Percentiles rank a stretch among this genome's conserved stretches.
phyloP scores from a whole-genome alignment of 2,113 vertebrate genomes.

The Tyto alba region DNA sequence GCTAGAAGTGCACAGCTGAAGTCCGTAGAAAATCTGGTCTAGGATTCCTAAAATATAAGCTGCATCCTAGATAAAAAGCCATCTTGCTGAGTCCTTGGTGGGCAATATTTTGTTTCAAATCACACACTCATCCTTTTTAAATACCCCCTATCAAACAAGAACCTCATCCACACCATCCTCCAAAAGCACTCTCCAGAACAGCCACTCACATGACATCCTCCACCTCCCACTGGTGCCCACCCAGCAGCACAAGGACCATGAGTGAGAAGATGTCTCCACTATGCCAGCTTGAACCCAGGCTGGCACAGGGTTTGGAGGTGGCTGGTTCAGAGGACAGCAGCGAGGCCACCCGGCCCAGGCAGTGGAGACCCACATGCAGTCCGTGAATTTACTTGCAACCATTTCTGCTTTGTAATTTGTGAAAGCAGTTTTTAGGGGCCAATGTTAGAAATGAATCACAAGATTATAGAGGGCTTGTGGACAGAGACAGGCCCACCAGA shows the following conservation, averaged over 20 bases:
- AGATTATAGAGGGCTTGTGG: background rate
- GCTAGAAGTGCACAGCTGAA: fast-evolving
- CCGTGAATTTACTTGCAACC: background rate
- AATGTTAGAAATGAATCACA: background rate
- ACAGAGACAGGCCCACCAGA: background rate
- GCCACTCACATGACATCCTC: background rate
- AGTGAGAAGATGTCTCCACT: background rate
- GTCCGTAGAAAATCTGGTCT: background rate
- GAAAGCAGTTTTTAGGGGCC: background rate
- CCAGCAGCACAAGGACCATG: background rate
- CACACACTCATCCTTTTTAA: background rate
- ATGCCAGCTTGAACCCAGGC: background rate
- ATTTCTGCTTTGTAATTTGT: background rate
- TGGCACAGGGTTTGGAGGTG: background rate
- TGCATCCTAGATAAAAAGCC: background rate
- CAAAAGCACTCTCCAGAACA: background rate
- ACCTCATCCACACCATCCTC: background rate
- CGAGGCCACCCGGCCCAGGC: background rate
- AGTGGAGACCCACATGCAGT: background rate
- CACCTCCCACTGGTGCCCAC: background rate
- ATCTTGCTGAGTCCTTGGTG: background rate
- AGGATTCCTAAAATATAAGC: background rate
- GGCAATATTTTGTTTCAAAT: background rate
- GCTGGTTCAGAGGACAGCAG: background rate
- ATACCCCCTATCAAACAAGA: background rate